phyloP scores from a whole-genome alignment of 1,140 invertebrate genomes.

The Drosophila tropicalis region DNA sequence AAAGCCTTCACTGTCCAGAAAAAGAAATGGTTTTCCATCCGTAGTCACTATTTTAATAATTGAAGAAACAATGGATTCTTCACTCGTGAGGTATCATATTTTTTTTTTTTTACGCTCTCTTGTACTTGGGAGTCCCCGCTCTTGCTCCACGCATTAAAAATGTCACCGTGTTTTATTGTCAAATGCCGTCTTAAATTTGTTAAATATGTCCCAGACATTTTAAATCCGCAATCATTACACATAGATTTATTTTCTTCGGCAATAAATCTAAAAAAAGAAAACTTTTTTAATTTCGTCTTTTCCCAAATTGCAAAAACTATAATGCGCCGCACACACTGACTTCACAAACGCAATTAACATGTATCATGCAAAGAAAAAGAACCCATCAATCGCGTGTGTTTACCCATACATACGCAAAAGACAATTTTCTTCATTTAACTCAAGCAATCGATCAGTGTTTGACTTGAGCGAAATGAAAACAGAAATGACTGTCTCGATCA shows the following conservation, averaged over 20 bases:
- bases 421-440: too few species aligned
- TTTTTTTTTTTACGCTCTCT: too few species aligned
- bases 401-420: too few species aligned
- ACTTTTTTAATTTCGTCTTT: background rate
- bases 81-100: too few species aligned
- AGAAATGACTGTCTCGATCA: too few species aligned
- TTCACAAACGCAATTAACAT: conserved; percentile 2
- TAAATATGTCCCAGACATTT: conserved; percentile 7
- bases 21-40: too few species aligned
- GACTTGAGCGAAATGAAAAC: too few species aligned
- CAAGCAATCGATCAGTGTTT: too few species aligned
- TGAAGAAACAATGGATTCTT: too few species aligned
- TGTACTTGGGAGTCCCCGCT: conserved; percentile 1
- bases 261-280: conserved; percentile 2
- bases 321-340: conserved; percentile 3
- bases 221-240: conserved; percentile 2
- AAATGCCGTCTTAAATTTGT: background rate
- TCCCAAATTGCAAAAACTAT: conserved; percentile 1
- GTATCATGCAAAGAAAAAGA: background rate
- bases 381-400: too few species aligned
- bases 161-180: background rate
- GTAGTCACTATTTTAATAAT: too few species aligned
- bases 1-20: too few species aligned
- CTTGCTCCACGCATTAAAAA: conserved; percentile 7
- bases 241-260: conserved; percentile 6